phyloP scores from a whole-genome alignment of 2,113 vertebrate species.

The Protobothrops flavoviridis region DNA sequence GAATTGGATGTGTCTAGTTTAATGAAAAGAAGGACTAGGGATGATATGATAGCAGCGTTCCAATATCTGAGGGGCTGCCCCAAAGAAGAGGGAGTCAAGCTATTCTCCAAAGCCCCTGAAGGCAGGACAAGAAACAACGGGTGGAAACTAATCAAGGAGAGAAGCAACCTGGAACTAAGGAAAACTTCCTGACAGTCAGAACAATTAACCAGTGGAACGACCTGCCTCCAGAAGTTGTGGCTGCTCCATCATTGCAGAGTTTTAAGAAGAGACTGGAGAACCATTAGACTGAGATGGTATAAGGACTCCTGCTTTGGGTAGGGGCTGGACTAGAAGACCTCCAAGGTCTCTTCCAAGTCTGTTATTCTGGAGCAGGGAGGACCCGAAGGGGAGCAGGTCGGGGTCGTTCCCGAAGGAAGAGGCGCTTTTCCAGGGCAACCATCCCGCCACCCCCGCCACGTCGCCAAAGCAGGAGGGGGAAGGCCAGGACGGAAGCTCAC shows the following conservation, averaged over 20 bases:
- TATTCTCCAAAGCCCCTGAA: neutral
- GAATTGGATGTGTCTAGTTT: neutral
- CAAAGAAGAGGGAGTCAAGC: too few species aligned
- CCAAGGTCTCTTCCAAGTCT: neutral
- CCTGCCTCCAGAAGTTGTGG: too few species aligned
- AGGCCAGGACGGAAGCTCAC: neutral
- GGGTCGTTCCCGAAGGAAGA: neutral
- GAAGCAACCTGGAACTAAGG: neutral
- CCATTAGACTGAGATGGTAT: too few species aligned
- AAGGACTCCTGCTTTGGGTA: too few species aligned
- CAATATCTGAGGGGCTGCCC: neutral
- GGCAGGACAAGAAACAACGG: neutral
- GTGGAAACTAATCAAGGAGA: neutral
- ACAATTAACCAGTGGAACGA: neutral
- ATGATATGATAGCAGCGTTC: accelerated
- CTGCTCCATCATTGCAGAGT: neutral
- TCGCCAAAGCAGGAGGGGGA: too few species aligned
- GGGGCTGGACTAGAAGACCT: neutral
- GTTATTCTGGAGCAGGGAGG: neutral
- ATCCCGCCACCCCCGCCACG: neutral
- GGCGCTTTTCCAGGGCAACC: neutral
- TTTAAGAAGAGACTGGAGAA: neutral
- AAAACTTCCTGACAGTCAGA: neutral
- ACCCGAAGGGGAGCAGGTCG: neutral
- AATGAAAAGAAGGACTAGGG: neutral